Evolutionary conservation across 1,140 invertebrate species (phyloP), one percentile per base, ranked within the genome.

Genomic region (Drosophila leontia): DNA sequence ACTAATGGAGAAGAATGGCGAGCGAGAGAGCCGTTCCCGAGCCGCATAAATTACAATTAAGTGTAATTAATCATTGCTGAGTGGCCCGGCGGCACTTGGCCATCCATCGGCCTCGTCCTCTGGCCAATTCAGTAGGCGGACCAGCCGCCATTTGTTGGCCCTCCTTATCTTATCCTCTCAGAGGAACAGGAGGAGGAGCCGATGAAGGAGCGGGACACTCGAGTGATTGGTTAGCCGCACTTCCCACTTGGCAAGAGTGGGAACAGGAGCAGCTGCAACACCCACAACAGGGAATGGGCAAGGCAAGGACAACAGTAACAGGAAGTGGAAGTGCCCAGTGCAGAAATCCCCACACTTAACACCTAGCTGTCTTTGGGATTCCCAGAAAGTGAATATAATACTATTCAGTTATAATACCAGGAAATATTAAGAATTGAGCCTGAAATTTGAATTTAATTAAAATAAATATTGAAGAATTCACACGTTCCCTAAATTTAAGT

Each of bases 41-140:
- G 32, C 65, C 85, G 71, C 85, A 82, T 87, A 87, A 87, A 87
- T 90, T 82, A 85, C 85, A 90, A 90, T 90, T 90, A 90, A 82
- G 71, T 79, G 81, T 90, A 90, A 90, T 90, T 90, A 90, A 90
- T 90, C 85, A 90, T 80, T 75, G 71, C 64, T 88, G 84, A 74
- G 70, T 74, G 70, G 70, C 70, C 70, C 45, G 45, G n/a, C 70
- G 70, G 70, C 70, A 47, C 42, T 61, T 60, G 41, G 57, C 58
- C 63, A 56, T 56, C 53, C 53, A 72, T 72, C 67, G 67, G 58
- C 45, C 37, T 74, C 69, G 64, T 64, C 39, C 19, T 42, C 55
- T 15, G 55, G 67, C 69, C 69, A 60, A 71, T 71, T 72, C 64
- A 80, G 75, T 71, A 72, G 71, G 61, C 83, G 83, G 84, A 78